Percentiles rank a stretch among this genome's conserved stretches.
phyloP scores from a whole-genome alignment of 1,140 invertebrate species.

The Conus ventricosus region DNA sequence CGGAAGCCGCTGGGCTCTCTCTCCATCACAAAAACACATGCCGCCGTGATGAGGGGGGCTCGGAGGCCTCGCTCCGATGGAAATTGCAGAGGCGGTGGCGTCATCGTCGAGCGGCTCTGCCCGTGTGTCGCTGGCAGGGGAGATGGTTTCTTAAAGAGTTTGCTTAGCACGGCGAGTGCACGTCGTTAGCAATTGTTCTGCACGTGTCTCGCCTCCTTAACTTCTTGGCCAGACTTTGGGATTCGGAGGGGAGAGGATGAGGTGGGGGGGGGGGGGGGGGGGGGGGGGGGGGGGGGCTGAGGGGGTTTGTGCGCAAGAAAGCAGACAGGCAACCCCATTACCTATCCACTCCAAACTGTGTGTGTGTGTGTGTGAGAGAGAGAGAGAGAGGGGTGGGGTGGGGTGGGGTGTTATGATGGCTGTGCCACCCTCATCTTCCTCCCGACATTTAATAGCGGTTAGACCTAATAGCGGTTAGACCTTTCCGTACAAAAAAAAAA shows the following conservation, averaged over 20 bases:
- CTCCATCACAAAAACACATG: conserved; percentile 30
- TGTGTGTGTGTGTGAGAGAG: not conserved
- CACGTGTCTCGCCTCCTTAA: conserved; percentile 6
- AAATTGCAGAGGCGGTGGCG: conserved; percentile 25
- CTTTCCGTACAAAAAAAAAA: too few relatives aligned
- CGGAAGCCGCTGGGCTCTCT: not conserved
- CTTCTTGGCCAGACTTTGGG: not conserved
- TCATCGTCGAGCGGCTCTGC: not conserved
- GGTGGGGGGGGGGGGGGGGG: not conserved
- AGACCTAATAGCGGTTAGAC: too few relatives aligned
- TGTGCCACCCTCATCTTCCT: too few relatives aligned
- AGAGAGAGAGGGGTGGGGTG: too few relatives aligned
- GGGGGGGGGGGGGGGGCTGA: too few relatives aligned
- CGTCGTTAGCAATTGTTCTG: conserved; percentile 25
- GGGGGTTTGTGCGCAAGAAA: too few relatives aligned
- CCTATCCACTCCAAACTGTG: not conserved
- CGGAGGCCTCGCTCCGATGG: not conserved
- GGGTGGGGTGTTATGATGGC: too few relatives aligned
- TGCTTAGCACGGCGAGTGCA: conserved; percentile 16
- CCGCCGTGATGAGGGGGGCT: not conserved
- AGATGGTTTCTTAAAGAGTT: conserved; percentile 27
- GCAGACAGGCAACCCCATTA: too few relatives aligned
- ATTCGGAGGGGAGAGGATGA: not conserved
- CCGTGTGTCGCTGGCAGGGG: not conserved
- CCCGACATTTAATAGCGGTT: too few relatives aligned